These are phyloP conservation scores for Coronaproctus castanopsis DNA, from an alignment of 2,888 invertebrate genomes.

Conservation along the genomic window DNA sequence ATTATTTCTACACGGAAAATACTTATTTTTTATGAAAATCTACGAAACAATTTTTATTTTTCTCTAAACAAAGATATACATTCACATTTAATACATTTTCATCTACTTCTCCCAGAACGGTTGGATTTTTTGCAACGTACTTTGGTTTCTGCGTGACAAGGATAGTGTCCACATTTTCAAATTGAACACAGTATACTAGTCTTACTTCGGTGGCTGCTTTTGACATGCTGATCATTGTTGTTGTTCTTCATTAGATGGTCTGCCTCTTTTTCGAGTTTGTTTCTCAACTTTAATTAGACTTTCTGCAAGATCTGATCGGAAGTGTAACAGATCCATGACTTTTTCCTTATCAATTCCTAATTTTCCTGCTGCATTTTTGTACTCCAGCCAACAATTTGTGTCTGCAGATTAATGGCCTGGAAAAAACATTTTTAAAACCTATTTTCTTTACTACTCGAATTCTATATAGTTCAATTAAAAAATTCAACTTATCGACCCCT, in stretches of 20 bases:
- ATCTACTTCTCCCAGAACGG: neutral
- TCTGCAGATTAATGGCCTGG: slow-evolving; percentile 9
- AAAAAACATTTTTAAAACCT: slow-evolving; percentile 11
- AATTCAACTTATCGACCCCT: slow-evolving; percentile 10
- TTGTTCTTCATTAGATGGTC: neutral
- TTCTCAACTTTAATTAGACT: neutral
- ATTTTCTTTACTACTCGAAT: slow-evolving; percentile 14
- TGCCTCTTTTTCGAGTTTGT: neutral
- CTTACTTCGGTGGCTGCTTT: neutral
- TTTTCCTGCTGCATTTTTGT: slow-evolving; percentile 3
- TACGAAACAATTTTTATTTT: neutral
- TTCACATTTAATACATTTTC: neutral
- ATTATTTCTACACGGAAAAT: no score
- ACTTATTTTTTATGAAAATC: neutral
- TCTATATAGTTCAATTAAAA: slow-evolving; percentile 6
- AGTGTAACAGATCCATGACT: slow-evolving; percentile 8
- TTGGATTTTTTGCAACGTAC: neutral
- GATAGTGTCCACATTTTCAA: neutral
- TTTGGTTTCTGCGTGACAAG: neutral
- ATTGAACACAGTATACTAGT: neutral
- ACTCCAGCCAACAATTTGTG: slow-evolving; percentile 7
- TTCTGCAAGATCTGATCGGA: slow-evolving; percentile 1
- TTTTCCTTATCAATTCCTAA: neutral
- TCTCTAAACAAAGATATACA: neutral
- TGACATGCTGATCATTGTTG: neutral